A percentile compares a stretch with the other conserved stretches of the same genome.
These are phyloP conservation scores for Tortrix viridana DNA, from an alignment of 2,888 invertebrate genomes.

Conservation along the genomic window DNA sequence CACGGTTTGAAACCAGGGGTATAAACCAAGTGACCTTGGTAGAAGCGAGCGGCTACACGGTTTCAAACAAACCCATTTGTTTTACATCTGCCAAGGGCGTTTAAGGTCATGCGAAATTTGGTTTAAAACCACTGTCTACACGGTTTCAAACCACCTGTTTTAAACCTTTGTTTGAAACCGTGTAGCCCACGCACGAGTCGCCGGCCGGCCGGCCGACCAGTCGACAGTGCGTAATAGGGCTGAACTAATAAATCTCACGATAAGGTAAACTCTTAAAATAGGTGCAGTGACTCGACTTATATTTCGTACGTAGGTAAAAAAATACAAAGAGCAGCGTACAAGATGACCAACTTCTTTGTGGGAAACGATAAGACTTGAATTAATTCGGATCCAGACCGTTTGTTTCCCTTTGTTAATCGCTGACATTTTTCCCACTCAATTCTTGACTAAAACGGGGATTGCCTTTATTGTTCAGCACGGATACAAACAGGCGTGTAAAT, in stretches of 20 bases:
- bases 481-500: constrained; percentile 13
- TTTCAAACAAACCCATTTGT: no score
- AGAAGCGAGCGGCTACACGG: no score
- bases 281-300: constrained; percentile 5
- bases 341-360: constrained; percentile 15
- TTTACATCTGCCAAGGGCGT: no score
- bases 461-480: constrained; percentile 7
- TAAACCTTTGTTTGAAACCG: no score
- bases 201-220: no score
- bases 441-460: constrained; percentile 29
- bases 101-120: no score
- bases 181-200: no score
- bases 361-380: constrained; percentile 3
- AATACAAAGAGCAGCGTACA: not conserved
- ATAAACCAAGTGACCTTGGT: no score
- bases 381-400: constrained; percentile 6
- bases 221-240: no score
- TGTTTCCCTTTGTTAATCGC: constrained; percentile 20
- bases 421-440: not conserved
- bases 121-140: no score
- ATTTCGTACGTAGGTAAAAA: constrained; percentile 5
- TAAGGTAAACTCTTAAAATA: constrained; percentile 14
- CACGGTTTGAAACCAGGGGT: no score
- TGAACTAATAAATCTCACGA: not conserved
- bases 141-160: no score